These are phyloP conservation scores for Emydocephalus ijimae DNA, from an alignment of 2,113 vertebrate genomes.

Conservation along the genomic window DNA sequence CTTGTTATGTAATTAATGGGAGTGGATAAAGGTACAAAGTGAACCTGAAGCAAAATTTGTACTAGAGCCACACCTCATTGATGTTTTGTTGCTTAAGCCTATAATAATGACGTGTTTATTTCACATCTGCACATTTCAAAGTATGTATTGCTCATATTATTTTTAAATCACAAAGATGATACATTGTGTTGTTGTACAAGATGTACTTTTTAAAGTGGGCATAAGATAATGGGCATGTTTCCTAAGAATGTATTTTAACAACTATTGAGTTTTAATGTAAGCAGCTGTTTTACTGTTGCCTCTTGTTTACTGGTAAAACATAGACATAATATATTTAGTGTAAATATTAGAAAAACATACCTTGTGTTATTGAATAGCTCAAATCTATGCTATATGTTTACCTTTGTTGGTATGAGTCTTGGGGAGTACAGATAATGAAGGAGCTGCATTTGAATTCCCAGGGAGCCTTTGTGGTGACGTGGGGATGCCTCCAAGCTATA, in stretches of 20 bases:
- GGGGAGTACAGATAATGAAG: neutral
- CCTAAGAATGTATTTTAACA: neutral
- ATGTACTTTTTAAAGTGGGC: neutral
- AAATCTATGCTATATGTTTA: neutral
- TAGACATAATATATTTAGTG: neutral
- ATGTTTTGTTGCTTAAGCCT: constrained; percentile 15
- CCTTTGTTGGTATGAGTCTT: neutral
- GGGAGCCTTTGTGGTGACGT: neutral
- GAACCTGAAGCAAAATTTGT: constrained; percentile 33
- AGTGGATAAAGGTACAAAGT: constrained; percentile 38
- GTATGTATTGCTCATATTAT: neutral
- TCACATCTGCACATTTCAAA: constrained; percentile 14
- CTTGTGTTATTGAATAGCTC: neutral
- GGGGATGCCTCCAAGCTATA: neutral
- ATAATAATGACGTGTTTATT: constrained; percentile 14
- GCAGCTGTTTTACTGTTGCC: neutral
- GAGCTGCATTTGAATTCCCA: neutral
- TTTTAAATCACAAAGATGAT: constrained; percentile 13
- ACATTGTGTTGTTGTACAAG: neutral
- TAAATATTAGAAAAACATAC: neutral
- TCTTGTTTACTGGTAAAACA: neutral
- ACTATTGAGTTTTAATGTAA: neutral
- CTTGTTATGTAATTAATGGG: constrained; percentile 53
- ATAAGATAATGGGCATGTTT: neutral
- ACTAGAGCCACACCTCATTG: constrained; percentile 20